Evolutionary conservation across 2,888 invertebrate species (phyloP), one percentile per base, ranked within the genome.

Genomic region (Proisotoma minuta): DNA sequence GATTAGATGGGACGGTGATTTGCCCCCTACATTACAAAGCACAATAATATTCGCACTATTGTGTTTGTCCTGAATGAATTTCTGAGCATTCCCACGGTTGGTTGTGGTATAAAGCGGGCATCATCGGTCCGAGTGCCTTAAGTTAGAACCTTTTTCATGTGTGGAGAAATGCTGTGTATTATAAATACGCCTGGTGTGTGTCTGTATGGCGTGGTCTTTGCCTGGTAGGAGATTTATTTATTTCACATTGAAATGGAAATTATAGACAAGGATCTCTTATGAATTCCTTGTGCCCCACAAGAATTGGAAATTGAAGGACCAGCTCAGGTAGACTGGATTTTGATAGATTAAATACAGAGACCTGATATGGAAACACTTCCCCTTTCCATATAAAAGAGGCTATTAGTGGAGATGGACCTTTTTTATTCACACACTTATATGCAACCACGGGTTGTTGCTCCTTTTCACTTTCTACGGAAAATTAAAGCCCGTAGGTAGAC

Each of bases 161-260:
- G n/a, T n/a, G n/a, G n/a, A n/a, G n/a, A n/a, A n/a, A n/a, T n/a
- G n/a, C n/a, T n/a, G n/a, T n/a, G n/a, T n/a, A n/a, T n/a, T n/a
- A n/a, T n/a, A n/a, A n/a, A n/a, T n/a, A n/a, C n/a, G n/a, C n/a
- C n/a, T n/a, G n/a, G n/a, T n/a, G n/a, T n/a, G n/a, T n/a, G n/a
- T n/a, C n/a, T n/a, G n/a, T n/a, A n/a, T n/a, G n/a, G n/a, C n/a
- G n/a, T n/a, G n/a, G n/a, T n/a, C n/a, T n/a, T n/a, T n/a, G n/a
- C n/a, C n/a, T n/a, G n/a, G 52, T 34, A 34, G 53, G 53, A 54
- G 53, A 54, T 54, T 54, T 54, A 54, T 54, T 54, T 54, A 39
- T 29, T 54, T 54, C 53, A 22, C 29, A 54, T 54, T 54, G 53
- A 54, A 54, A 54, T 54, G 53, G 53, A 54, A 54, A 54, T 54